Evolutionary conservation across 2,113 vertebrate species (phyloP), one percentile per base, ranked within the genome.

Genomic region (Cyprinus carpio): DNA sequence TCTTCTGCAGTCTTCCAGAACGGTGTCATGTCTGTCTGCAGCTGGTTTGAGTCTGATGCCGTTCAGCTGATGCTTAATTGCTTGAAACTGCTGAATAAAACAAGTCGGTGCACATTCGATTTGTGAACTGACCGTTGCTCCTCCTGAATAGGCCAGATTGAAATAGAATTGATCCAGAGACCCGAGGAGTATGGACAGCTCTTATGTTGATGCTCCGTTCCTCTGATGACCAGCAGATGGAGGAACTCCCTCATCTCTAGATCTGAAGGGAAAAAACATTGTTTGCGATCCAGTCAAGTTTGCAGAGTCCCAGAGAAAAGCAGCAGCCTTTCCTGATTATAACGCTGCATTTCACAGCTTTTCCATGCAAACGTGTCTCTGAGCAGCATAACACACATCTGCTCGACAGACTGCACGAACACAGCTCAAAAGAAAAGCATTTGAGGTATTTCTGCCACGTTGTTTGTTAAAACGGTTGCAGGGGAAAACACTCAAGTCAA

Each of bases 181-280:
- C 13, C 43, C 25, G n/a, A 27, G 72, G 25, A 76, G 49, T 16
- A 16, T 12, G 0, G 43, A 31, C 81, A 18, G 69, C 67, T 72
- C 7, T 74, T 4, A n/a, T 49, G 40, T 49, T 49, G 13, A 74
- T 11, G 20, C 31, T 37, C 8, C 69, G 6, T 78, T 71, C 65
- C 37, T 29, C 49, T 54, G 51, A 34, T 20, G 34, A 10, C 75
- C 87, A 83, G 49, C 76, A 76, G 87, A 27, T 75, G 81, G 67
- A 81, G 34, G 2, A 27, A 54, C 43, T 51, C 31, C 18, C 74
- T 8, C 75, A 23, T 81, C 37, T 76, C 58, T 69, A 43, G 6
- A 13, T 8, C 18, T 27, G 25, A 31, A 11, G 76, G 34, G 3
- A 37, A 84, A 69, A 77, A 11, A 71, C 69, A 76, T 71, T 88